A percentile compares a stretch with the other conserved stretches of the same genome.
phyloP scores from a whole-genome alignment of 2,797 vertebrate genomes.

The Sarcoramphus papa region DNA sequence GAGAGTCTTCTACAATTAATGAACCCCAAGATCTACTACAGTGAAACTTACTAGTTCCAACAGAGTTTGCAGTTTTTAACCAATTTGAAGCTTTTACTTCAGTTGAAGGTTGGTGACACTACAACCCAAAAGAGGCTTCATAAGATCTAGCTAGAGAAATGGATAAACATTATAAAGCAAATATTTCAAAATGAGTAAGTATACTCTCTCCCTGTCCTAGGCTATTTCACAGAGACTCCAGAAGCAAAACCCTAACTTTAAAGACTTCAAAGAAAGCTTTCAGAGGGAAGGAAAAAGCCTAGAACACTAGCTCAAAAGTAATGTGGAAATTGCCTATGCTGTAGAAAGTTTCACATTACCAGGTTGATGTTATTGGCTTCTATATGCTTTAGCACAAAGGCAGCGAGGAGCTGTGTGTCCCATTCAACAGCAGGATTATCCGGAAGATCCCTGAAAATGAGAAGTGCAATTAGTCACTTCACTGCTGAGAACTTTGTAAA shows the following conservation, averaged over 20 bases:
- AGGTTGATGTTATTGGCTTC: constrained; percentile 77
- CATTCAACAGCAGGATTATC: constrained; percentile 87
- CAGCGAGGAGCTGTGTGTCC: constrained; percentile 78
- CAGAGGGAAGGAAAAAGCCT: neutral
- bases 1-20: neutral
- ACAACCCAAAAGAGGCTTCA: neutral
- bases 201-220: neutral
- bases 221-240: neutral
- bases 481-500: neutral
- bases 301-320: neutral
- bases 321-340: neutral
- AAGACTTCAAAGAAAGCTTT: neutral
- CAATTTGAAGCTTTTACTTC: neutral
- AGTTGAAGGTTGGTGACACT: neutral
- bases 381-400: constrained; percentile 78
- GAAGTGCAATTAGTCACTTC: neutral
- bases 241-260: neutral
- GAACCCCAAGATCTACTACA: neutral
- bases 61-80: neutral
- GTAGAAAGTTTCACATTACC: constrained; percentile 70
- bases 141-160: neutral
- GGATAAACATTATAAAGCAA: neutral
- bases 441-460: constrained; percentile 82
- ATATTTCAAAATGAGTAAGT: neutral
- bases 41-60: neutral